Evolutionary conservation across 2,113 vertebrate species (phyloP), one percentile per base, ranked within the genome.

Genomic region (Toxotes jaculatrix): DNA sequence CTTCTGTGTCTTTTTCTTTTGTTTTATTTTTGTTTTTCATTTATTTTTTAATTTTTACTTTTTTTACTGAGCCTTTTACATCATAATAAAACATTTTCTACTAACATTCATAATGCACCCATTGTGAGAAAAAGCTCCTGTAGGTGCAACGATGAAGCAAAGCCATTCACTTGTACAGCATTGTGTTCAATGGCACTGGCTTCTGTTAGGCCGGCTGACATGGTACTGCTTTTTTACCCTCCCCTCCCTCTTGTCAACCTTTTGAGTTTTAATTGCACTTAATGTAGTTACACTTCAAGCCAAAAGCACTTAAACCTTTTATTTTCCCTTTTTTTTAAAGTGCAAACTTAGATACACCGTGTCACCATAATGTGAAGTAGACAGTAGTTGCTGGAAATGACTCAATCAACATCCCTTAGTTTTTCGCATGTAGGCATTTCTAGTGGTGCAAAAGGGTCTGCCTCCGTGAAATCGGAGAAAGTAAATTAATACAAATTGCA

Each of bases 251-350:
- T 9, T 57, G 71, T 81, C 40, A 74, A 76, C 74, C 81, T 88
- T 92, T 88, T 88, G 61, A 89, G 74, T 94, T 94, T 92, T 92
- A 91, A 95, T 94, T 95, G 95, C 95, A 95, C 95, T 95, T 95
- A 93, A 74, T 73, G 81, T 94, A 80, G 85, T 92, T 83, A 88
- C 87, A 88, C 89, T 89, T 95, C 81, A 93, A 92, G 86, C 92
- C 88, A 94, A 94, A 94, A 94, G 95, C 95, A 95, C 95, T 96
- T 95, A 94, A 90, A 87, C 83, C 67, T 80, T 89, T 79, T 79
- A 32, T 79, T 89, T 82, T 70, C 40, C 14, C 36, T 43, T 61
- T 23, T 81, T 87, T 83, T 75, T 60, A 0, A 86, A 91, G 75
- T 85, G 77, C 79, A 88, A 89, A 88, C 70, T 68, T 74, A 61